A percentile compares a stretch with the other conserved stretches of the same genome.
These are phyloP conservation scores for Ara ararauna DNA, from an alignment of 2,797 vertebrate genomes.

Conservation along the genomic window DNA sequence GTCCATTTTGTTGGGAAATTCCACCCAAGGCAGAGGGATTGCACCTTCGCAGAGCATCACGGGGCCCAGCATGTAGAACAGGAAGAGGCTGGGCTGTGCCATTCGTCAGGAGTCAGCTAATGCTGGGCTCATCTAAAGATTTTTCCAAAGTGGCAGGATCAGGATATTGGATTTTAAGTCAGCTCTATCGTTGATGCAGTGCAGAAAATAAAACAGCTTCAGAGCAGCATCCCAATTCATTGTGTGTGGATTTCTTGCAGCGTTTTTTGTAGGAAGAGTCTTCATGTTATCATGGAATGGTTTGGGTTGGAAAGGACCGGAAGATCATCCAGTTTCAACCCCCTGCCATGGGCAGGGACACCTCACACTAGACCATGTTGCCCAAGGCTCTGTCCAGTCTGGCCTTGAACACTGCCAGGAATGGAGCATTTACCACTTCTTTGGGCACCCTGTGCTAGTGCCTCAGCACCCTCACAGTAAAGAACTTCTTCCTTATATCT, in stretches of 20 bases:
- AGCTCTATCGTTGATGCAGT: not conserved
- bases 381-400: not conserved
- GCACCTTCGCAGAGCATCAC: not conserved
- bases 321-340: not conserved
- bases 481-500: not conserved
- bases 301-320: not conserved
- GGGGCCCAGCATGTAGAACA: not conserved
- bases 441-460: rapidly evolving
- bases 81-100: not conserved
- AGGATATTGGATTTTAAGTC: conserved; percentile 7
- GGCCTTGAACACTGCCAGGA: not conserved
- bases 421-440: not conserved
- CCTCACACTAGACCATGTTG: not conserved
- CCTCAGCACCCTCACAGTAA: not conserved
- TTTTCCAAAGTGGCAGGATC: conserved; percentile 2
- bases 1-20: conserved; percentile 31
- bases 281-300: not conserved
- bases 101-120: not conserved
- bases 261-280: not conserved
- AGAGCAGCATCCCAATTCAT: not conserved
- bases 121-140: not conserved
- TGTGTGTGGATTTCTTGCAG: not conserved
- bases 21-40: conserved; percentile 54
- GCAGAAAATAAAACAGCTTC: not conserved
- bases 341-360: not conserved